These are phyloP conservation scores for Thripadectes ignobilis DNA, from an alignment of 2,797 vertebrate genomes.

Conservation along the genomic window DNA sequence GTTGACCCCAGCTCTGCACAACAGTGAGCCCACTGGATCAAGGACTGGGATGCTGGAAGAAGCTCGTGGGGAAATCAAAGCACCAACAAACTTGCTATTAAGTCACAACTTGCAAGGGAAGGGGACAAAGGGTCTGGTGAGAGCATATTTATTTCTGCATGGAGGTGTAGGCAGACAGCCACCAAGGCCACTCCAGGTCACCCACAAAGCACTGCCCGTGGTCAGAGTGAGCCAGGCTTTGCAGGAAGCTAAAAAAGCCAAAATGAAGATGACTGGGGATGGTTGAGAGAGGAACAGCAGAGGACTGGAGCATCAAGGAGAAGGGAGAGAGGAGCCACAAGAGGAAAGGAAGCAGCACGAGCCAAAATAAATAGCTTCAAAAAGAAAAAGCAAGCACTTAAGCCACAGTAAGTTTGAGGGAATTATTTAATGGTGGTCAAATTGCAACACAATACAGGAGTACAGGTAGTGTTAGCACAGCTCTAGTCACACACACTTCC, in stretches of 20 bases:
- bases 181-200: too few relatives aligned
- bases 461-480: background rate
- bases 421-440: conserved; percentile 24
- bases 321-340: background rate
- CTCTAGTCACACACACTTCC: background rate
- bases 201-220: background rate
- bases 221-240: background rate
- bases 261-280: background rate
- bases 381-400: background rate
- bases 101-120: background rate
- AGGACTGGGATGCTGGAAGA: background rate
- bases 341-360: background rate
- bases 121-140: background rate
- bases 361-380: background rate
- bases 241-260: background rate
- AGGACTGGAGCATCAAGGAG: background rate
- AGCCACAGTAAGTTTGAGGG: background rate
- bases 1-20: background rate
- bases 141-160: accelerated
- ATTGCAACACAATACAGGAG: background rate
- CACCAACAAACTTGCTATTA: too few relatives aligned
- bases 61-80: background rate
- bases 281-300: background rate
- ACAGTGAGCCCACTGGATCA: accelerated
- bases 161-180: background rate